phyloP scores from a whole-genome alignment of 1,140 invertebrate species.

The Propsilocerus akamusi region DNA sequence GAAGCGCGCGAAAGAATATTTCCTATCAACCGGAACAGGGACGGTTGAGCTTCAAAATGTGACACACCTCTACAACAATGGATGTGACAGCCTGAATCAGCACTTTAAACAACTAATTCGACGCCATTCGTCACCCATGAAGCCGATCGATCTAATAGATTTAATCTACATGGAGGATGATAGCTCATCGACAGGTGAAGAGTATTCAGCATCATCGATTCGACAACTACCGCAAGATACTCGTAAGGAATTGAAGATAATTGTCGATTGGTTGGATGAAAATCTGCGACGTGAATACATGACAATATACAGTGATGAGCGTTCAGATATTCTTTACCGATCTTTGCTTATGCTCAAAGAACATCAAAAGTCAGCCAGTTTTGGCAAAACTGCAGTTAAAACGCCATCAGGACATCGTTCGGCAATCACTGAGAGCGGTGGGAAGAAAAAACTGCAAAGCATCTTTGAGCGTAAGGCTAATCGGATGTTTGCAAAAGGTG shows the following conservation, averaged over 20 bases:
- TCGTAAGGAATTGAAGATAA: constrained; percentile 47
- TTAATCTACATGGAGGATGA: constrained; percentile 73
- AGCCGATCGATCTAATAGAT: constrained; percentile 68
- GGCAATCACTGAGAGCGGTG: constrained; percentile 12
- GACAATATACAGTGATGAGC: constrained; percentile 58
- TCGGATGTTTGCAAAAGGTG: constrained; percentile 63
- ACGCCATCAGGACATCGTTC: too few relatives aligned
- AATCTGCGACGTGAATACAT: constrained; percentile 58
- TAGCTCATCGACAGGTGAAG: constrained; percentile 26
- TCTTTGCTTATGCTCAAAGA: constrained; percentile 62
- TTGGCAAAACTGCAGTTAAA: constrained; percentile 28
- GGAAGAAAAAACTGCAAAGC: background rate
- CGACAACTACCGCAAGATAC: constrained; percentile 20
- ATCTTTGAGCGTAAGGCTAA: constrained; percentile 73
- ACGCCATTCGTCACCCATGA: constrained; percentile 69
- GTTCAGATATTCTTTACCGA: constrained; percentile 53
- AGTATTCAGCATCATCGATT: constrained; percentile 20
- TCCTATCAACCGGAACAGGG: constrained; percentile 82
- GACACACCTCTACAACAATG: constrained; percentile 35
- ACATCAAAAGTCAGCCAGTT: constrained; percentile 58
- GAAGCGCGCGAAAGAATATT: constrained; percentile 74
- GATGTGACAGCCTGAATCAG: constrained; percentile 42
- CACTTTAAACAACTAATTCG: constrained; percentile 76
- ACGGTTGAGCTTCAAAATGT: constrained; percentile 89
- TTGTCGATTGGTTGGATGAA: constrained; percentile 71